A percentile compares a stretch with the other conserved stretches of the same genome.
phyloP scores from a whole-genome alignment of 2,888 invertebrate genomes.

The Neoascia interrupta region DNA sequence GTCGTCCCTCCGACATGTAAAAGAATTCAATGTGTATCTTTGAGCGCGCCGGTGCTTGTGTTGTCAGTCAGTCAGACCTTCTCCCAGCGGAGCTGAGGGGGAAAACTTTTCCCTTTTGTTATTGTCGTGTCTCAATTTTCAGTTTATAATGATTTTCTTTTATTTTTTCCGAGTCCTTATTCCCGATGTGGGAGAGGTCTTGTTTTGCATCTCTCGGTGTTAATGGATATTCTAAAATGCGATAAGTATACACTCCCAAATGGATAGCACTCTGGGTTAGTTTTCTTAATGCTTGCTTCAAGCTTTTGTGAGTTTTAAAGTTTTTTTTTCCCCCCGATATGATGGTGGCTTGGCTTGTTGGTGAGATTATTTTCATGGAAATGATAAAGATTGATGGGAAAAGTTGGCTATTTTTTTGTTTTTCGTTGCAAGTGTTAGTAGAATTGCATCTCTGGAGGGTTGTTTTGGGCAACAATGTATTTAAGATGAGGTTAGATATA shows the following conservation, averaged over 20 bases:
- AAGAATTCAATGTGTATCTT: conserved; percentile 47
- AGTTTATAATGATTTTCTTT: too few species aligned
- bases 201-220: conserved; percentile 35
- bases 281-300: conserved; percentile 24
- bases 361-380: conserved; percentile 13
- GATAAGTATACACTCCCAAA: conserved; percentile 55
- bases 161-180: conserved; percentile 10
- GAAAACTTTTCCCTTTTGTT: too few species aligned
- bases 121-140: too few species aligned
- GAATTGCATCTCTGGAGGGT: too few species aligned
- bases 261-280: conserved; percentile 38
- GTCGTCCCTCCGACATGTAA: conserved; percentile 43
- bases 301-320: conserved; percentile 2
- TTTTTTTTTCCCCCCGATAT: background rate
- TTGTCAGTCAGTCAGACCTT: too few species aligned
- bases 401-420: too few species aligned
- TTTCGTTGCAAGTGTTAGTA: too few species aligned
- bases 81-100: too few species aligned
- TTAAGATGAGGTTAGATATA: too few species aligned
- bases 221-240: conserved; percentile 66
- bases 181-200: conserved; percentile 17
- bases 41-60: too few species aligned
- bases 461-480: too few species aligned
- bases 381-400: conserved; percentile 38
- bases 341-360: conserved; percentile 7